Conservation (phyloP, 2,888 invertebrate species). For the Drosophila nr. medialis region DNA sequence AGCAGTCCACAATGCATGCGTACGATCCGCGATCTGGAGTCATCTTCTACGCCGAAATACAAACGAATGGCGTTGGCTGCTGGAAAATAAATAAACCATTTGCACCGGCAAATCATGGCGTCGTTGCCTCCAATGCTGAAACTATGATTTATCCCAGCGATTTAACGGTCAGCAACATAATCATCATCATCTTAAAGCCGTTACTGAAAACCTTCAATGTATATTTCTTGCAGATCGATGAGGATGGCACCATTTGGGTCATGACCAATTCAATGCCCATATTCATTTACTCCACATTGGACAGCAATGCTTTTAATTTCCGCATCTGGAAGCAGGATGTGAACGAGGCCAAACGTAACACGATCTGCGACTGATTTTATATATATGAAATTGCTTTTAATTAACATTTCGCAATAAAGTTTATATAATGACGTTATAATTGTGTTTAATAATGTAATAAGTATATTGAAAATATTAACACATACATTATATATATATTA, state of each 20-base stretch:
- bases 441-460: slow-evolving; percentile 50
- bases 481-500: slow-evolving; percentile 33
- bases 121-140: slow-evolving; percentile 87
- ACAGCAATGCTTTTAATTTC: slow-evolving; percentile 88
- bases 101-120: slow-evolving; percentile 86
- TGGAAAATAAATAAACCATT: slow-evolving; percentile 87
- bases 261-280: slow-evolving; percentile 89
- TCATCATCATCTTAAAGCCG: background rate
- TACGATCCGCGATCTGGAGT: slow-evolving; percentile 87
- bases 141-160: slow-evolving; percentile 91
- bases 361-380: slow-evolving; percentile 82
- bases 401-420: slow-evolving; percentile 50
- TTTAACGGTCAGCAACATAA: slow-evolving; percentile 84
- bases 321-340: slow-evolving; percentile 86
- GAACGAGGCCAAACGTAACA: slow-evolving; percentile 83
- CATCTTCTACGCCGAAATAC: slow-evolving; percentile 90
- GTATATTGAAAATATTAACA: slow-evolving; percentile 59
- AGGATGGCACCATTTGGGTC: slow-evolving; percentile 88
- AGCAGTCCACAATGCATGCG: slow-evolving; percentile 90
- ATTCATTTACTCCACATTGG: slow-evolving; percentile 88
- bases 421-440: slow-evolving; percentile 55
- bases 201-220: background rate
- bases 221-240: slow-evolving; percentile 86
- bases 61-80: slow-evolving; percentile 90
- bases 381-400: slow-evolving; percentile 58